Evolutionary conservation across 2,113 vertebrate genomes (phyloP).

Genomic region (Kryptolebias marmoratus): DNA sequence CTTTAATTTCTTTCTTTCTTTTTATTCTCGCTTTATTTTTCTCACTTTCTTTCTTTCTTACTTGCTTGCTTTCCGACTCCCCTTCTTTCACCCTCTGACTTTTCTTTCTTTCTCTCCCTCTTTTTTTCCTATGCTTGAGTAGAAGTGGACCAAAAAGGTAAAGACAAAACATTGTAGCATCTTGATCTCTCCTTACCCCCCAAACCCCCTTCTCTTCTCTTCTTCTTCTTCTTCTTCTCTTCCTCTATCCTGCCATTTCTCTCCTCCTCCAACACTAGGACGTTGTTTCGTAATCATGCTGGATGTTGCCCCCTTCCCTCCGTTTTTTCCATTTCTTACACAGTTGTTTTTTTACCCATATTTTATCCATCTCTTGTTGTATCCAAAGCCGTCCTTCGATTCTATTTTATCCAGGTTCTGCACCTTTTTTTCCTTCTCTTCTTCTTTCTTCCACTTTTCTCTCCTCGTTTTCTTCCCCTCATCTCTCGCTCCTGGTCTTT

Average conservation of each 20-base stretch:
- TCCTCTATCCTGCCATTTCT: constrained; percentile 67
- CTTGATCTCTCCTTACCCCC: constrained; percentile 76
- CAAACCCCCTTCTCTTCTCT: constrained; percentile 47
- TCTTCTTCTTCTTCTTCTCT: constrained; percentile 51
- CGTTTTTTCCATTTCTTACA: constrained; percentile 61
- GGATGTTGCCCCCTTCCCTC: constrained; percentile 84
- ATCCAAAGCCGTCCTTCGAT: constrained; percentile 68
- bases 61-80: constrained; percentile 63
- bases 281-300: constrained; percentile 91
- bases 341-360: constrained; percentile 42
- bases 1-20: constrained; percentile 70
- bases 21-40: constrained; percentile 71
- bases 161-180: constrained; percentile 87
- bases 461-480: constrained; percentile 43
- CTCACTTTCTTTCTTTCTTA: constrained; percentile 34
- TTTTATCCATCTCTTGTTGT: constrained; percentile 73
- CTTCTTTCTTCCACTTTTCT: constrained; percentile 25
- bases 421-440: constrained; percentile 53
- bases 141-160: constrained; percentile 99
- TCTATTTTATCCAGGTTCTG: constrained; percentile 76
- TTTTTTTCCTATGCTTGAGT: constrained; percentile 96
- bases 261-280: constrained; percentile 85
- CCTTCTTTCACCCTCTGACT: constrained; percentile 84
- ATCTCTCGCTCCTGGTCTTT: constrained; percentile 54
- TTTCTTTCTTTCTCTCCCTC: constrained; percentile 87